Conservation (phyloP, 37 sponge, comb jelly and placozoan species). For the Oopsacas minuta region DNA sequence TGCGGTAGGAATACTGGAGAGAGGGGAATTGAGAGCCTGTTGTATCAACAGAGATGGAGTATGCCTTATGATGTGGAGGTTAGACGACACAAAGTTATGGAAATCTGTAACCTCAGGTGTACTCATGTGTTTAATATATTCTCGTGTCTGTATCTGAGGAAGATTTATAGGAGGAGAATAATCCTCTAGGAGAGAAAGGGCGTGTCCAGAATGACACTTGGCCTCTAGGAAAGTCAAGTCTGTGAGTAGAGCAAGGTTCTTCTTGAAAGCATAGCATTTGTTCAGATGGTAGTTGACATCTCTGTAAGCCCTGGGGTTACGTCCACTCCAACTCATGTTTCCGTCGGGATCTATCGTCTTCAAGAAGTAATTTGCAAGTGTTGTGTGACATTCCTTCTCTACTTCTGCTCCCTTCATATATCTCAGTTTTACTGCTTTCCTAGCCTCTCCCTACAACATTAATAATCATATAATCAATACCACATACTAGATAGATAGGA, state of each 20-base stretch:
- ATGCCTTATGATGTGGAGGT: slow-evolving; percentile 48
- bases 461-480: neutral
- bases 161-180: slow-evolving; percentile 39
- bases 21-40: slow-evolving; percentile 78
- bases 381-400: slow-evolving; percentile 43
- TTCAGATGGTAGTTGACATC: slow-evolving; percentile 73
- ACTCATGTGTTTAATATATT: slow-evolving; percentile 35
- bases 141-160: slow-evolving; percentile 30
- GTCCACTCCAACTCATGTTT: slow-evolving; percentile 51
- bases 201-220: slow-evolving; percentile 61
- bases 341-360: slow-evolving; percentile 46
- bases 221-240: slow-evolving; percentile 53
- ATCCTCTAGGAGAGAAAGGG: slow-evolving; percentile 61
- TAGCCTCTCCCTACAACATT: neutral
- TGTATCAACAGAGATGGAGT: slow-evolving; percentile 64
- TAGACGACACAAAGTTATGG: slow-evolving; percentile 64
- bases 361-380: slow-evolving; percentile 45
- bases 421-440: slow-evolving; percentile 44
- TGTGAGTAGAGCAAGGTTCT: slow-evolving; percentile 42
- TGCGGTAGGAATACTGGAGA: slow-evolving; percentile 25
- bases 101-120: slow-evolving; percentile 38
- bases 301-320: slow-evolving; percentile 51
- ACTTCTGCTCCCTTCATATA: slow-evolving; percentile 59
- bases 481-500: neutral
- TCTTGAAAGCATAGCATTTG: slow-evolving; percentile 44